Percentiles rank a stretch among this genome's conserved stretches.
These are phyloP conservation scores for Neuroterus valhalla DNA, from an alignment of 1,140 invertebrate species.

Conservation along the genomic window DNA sequence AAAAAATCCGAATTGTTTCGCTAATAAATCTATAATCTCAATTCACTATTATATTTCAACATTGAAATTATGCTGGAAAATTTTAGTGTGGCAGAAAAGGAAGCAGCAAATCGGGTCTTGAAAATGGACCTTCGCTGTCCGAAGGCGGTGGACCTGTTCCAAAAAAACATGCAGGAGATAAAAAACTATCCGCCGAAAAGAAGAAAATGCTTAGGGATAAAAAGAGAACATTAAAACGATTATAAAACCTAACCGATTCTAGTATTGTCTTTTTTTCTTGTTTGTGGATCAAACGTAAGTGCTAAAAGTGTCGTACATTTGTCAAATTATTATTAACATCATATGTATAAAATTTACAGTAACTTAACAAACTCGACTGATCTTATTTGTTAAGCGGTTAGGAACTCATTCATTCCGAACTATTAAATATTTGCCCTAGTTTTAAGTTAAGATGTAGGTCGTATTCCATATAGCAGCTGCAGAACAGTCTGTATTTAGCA, in stretches of 20 bases:
- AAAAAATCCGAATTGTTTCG: not conserved
- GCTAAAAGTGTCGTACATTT: conserved; percentile 53
- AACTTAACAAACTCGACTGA: conserved; percentile 40
- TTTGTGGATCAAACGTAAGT: conserved; percentile 44
- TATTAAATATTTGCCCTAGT: conserved; percentile 45
- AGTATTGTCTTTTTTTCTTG: too few relatives aligned
- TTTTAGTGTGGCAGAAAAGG: conserved; percentile 67
- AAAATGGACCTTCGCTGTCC: conserved; percentile 61
- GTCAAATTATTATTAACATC: conserved; percentile 52
- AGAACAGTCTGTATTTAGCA: conserved; percentile 43
- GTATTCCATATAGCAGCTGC: too few relatives aligned
- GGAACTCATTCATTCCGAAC: conserved; percentile 40
- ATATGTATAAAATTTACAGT: conserved; percentile 52
- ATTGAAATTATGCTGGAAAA: conserved; percentile 18
- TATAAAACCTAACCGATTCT: conserved; percentile 78
- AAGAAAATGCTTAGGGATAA: conserved; percentile 89
- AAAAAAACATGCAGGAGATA: conserved; percentile 90
- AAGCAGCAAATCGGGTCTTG: conserved; percentile 62
- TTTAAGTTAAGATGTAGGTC: conserved; percentile 38
- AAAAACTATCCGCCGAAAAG: conserved; percentile 86
- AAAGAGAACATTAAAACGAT: conserved; percentile 90
- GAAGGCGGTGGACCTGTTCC: conserved; percentile 82
- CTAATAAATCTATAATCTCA: not conserved
- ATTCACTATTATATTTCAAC: not conserved
- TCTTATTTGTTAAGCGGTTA: conserved; percentile 50